Evolutionary conservation across 2,113 vertebrate genomes (phyloP).

Genomic region (Rousettus leschenaultii): DNA sequence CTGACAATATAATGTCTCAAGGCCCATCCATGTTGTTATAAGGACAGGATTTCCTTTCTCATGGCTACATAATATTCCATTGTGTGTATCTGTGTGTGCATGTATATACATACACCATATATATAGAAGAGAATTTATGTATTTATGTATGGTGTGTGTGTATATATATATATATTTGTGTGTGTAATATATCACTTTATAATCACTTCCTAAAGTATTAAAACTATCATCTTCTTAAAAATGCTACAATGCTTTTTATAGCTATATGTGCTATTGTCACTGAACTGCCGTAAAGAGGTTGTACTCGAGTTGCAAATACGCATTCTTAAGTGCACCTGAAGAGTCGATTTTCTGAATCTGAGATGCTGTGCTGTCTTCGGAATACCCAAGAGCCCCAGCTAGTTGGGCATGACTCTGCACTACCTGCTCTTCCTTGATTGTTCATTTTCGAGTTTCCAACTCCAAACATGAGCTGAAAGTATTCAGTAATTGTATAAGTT

Average conservation of each 20-base stretch:
- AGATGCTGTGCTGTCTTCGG: background rate
- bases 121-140: no score
- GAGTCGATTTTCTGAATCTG: background rate
- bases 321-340: background rate
- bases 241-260: background rate
- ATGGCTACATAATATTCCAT: background rate
- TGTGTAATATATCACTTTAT: background rate
- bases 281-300: background rate
- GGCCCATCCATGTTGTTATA: background rate
- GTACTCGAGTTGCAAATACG: background rate
- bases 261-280: background rate
- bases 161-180: no score
- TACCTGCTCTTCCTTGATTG: background rate
- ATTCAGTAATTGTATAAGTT: conserved; percentile 60
- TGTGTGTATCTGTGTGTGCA: no score
- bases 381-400: background rate
- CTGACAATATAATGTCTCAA: background rate
- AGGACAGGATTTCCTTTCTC: background rate
- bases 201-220: background rate
- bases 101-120: no score
- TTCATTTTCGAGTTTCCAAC: conserved; percentile 31
- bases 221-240: background rate
- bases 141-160: background rate
- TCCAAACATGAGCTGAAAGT: conserved; percentile 50
- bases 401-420: background rate